phyloP scores from a whole-genome alignment of 2,797 vertebrate species.

The Propithecus perrieri region DNA sequence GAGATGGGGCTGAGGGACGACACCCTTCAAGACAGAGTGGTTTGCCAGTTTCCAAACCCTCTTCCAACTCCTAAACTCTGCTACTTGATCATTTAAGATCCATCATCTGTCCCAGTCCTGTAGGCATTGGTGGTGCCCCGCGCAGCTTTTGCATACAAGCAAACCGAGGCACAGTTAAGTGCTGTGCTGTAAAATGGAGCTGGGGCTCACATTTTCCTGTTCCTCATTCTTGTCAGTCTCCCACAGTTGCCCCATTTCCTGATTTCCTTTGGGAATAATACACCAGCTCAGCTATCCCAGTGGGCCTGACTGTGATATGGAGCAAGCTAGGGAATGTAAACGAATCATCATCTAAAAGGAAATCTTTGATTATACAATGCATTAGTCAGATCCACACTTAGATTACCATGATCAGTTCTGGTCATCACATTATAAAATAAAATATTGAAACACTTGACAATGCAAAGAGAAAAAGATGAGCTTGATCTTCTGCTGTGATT shows the following conservation, averaged over 20 bases:
- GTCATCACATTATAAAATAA: slow-evolving; percentile 86
- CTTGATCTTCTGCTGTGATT: slow-evolving; percentile 85
- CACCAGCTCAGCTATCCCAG: background rate
- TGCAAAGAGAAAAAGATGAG: slow-evolving; percentile 86
- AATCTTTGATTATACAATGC: slow-evolving; percentile 87
- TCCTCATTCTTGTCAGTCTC: background rate
- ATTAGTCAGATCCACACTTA: slow-evolving; percentile 84
- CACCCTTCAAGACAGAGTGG: background rate
- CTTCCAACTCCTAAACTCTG: background rate
- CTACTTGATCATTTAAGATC: background rate
- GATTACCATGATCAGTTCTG: slow-evolving; percentile 85
- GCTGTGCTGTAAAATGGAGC: background rate
- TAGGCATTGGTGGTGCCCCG: background rate
- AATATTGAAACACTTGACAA: slow-evolving; percentile 88
- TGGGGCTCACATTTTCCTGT: background rate
- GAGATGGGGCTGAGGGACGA: background rate
- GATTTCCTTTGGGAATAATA: background rate
- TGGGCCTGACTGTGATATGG: slow-evolving; percentile 39
- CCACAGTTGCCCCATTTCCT: background rate
- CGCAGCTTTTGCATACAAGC: background rate
- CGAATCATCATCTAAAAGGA: slow-evolving; percentile 75
- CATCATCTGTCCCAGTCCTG: background rate
- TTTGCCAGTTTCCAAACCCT: background rate
- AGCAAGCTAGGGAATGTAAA: slow-evolving; percentile 78
- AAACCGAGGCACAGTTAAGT: background rate